These are phyloP conservation scores for Picathartes gymnocephalus DNA, from an alignment of 2,113 vertebrate species.

Conservation along the genomic window DNA sequence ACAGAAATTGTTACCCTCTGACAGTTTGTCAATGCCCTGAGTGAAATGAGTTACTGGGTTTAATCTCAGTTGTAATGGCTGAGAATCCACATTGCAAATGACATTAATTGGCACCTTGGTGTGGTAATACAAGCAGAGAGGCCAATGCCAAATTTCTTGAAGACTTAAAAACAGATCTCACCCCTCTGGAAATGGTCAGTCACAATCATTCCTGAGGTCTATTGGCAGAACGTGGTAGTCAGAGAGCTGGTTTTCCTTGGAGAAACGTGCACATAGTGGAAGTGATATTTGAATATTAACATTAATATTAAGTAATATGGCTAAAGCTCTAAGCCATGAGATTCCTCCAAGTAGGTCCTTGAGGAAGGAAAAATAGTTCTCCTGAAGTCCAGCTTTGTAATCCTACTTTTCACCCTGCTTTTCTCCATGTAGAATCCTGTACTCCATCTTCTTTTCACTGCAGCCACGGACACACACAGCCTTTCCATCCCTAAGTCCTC, in stretches of 20 bases:
- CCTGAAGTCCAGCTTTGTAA: not conserved
- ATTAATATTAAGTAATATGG: not conserved
- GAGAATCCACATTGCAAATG: not conserved
- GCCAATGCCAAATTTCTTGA: not conserved
- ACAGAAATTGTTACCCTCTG: not conserved
- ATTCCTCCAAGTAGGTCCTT: not conserved
- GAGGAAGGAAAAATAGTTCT: not conserved
- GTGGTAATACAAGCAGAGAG: not conserved
- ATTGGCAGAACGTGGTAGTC: not conserved
- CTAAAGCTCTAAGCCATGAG: not conserved
- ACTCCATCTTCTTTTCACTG: not conserved
- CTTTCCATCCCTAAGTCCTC: not conserved
- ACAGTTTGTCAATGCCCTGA: not conserved
- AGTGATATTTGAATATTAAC: not conserved
- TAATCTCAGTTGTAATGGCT: not conserved
- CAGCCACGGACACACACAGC: not conserved
- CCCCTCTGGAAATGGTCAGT: not conserved
- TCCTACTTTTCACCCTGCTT: not conserved
- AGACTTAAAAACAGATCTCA: not conserved
- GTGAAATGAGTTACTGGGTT: conserved; percentile 3
- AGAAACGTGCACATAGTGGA: not conserved
- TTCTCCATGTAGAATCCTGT: not conserved
- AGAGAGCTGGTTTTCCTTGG: not conserved
- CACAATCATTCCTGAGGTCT: not conserved
- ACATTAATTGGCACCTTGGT: not conserved